Base-by-base conservation (phyloP, 2,113 vertebrate species). In the Nycticorax nycticorax region DNA sequence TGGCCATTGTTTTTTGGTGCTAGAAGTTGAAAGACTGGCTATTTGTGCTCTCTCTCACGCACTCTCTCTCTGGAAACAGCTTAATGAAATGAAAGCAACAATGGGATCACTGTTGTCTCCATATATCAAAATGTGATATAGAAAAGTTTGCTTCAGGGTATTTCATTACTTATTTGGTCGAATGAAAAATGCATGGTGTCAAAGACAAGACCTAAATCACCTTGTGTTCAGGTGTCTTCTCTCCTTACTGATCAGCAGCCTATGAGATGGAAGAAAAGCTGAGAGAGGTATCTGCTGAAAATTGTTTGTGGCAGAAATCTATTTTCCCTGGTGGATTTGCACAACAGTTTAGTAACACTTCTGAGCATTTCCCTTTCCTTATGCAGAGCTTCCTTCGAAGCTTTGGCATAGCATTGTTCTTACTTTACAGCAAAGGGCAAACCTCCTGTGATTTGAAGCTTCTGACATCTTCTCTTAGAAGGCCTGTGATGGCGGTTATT, bases 371-470 rank as follows among this genome's bases (percentile, higher is more conserved):
- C 15, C 18, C 7, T 78, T 88, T 86, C 82, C 69, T 21, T 68
- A 78, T 71, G 33, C 63, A 89, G 24, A 96, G 7, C 17, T 73
- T 68, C 53, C 47, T 96, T 97, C 87, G 88, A 96, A 96, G 33
- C 48, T 62, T 69, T 73, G 43, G 37, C 56, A 60, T 45, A 43
- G 8, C 28, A 75, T 76, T 77, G 27, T 79, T 95, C 67, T 73
- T 94, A 39, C 39, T 75, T 89, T 56, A 55, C 48, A 89, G 52
- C 67, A 96, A 96, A 95, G 43, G 68, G 84, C 33, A 78, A 50
- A 92, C 43, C 85, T 93, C 76, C 83, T 81, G 88, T 92, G 88
- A 82, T 92, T 97, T 95, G 50, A 96, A 93, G 73, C 39, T 89
- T 37, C 53, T 88, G 85, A 95, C 75, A 85, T 52, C 57, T 96